These are phyloP conservation scores for Medauroidea extradentata DNA, from an alignment of 1,140 invertebrate genomes.

Conservation along the genomic window DNA sequence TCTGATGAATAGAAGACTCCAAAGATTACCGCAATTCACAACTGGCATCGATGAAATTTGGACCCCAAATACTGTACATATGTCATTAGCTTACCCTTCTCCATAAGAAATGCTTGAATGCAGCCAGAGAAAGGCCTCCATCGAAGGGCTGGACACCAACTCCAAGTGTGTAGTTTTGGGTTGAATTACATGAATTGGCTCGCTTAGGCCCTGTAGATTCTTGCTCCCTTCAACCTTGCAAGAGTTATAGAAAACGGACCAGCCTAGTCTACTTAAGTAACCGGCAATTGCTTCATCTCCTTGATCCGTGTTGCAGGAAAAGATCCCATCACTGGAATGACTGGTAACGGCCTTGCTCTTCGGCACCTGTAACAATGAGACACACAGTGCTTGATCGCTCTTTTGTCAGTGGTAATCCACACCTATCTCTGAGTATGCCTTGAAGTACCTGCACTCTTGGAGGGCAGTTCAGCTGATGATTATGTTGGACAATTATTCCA, in stretches of 20 bases:
- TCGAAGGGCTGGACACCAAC: slow-evolving; percentile 23
- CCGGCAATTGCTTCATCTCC: slow-evolving; percentile 15
- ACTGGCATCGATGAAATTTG: background rate
- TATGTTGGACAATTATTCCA: slow-evolving; percentile 28
- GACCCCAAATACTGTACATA: background rate
- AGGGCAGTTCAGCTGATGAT: slow-evolving; percentile 31
- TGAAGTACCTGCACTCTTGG: slow-evolving; percentile 25
- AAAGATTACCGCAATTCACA: no score
- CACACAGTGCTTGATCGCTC: slow-evolving; percentile 20
- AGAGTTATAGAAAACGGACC: slow-evolving; percentile 35
- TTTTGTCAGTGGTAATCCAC: slow-evolving; percentile 27
- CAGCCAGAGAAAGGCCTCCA: slow-evolving; percentile 28
- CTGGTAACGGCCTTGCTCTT: slow-evolving; percentile 8
- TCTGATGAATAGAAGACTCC: no score
- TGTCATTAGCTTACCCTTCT: slow-evolving; percentile 13
- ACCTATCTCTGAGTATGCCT: slow-evolving; percentile 25
- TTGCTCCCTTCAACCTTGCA: slow-evolving; percentile 16
- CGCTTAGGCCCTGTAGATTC: slow-evolving; percentile 29
- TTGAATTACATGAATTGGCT: slow-evolving; percentile 31
- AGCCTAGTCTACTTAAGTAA: slow-evolving; percentile 27
- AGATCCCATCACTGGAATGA: slow-evolving; percentile 24
- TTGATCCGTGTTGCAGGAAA: slow-evolving; percentile 21
- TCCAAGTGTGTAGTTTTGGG: slow-evolving; percentile 33
- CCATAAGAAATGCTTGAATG: slow-evolving; percentile 27
- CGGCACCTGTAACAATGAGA: slow-evolving; percentile 33